Percentiles rank a stretch among this genome's conserved stretches.
Evolutionary conservation across 2,797 vertebrate species (phyloP).

Genomic region (Numenius phaeopus): DNA sequence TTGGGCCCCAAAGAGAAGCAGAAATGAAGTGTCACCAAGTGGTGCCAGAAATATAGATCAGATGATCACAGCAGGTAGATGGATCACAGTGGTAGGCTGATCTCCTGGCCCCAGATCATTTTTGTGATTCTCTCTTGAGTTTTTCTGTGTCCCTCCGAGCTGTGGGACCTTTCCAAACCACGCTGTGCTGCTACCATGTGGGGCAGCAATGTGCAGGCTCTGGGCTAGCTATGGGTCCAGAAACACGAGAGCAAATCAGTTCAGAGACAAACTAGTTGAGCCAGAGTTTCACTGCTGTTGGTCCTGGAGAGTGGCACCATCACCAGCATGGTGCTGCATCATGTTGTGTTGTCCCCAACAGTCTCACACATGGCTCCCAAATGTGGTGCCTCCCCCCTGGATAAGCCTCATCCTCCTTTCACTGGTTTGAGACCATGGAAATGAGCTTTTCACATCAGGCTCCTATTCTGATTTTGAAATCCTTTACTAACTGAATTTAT

Average conservation of each 20-base stretch:
- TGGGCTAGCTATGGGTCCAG: neutral
- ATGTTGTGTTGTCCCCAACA: fast-evolving
- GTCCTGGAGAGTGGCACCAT: neutral
- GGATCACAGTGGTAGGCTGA: neutral
- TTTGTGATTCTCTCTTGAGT: neutral
- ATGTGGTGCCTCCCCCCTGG: neutral
- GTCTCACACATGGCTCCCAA: neutral
- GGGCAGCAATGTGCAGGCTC: neutral
- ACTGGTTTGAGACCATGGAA: neutral
- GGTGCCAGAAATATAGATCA: neutral
- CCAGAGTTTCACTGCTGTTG: neutral
- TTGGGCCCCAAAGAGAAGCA: neutral
- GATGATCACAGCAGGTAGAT: fast-evolving
- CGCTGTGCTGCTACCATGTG: neutral
- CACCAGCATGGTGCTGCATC: neutral
- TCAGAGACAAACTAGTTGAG: neutral
- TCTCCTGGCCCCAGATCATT: fast-evolving
- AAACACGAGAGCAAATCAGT: neutral
- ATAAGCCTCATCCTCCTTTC: neutral
- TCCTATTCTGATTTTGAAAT: neutral
- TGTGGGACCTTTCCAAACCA: neutral
- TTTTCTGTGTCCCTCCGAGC: neutral
- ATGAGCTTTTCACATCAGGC: neutral
- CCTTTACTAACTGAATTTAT: neutral
- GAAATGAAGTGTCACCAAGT: neutral